These are phyloP conservation scores for Hydrotaea cyrtoneurina DNA, from an alignment of 2,888 invertebrate genomes.

Conservation along the genomic window DNA sequence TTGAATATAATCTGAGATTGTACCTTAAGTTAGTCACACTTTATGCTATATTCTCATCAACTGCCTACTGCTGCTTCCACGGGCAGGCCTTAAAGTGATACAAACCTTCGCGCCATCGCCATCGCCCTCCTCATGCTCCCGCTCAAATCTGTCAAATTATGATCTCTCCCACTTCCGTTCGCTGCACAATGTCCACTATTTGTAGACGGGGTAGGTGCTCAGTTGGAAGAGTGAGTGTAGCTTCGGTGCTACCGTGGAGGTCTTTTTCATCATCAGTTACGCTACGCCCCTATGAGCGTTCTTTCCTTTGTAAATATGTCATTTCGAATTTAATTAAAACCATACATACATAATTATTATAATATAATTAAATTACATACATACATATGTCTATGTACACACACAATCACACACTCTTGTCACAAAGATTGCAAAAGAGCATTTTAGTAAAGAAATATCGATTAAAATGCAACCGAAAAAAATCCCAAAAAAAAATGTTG, in stretches of 20 bases:
- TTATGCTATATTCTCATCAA: slow-evolving; percentile 42
- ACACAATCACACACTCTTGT: slow-evolving; percentile 38
- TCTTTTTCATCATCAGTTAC: slow-evolving; percentile 1
- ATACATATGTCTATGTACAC: slow-evolving; percentile 24
- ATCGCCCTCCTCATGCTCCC: not conserved
- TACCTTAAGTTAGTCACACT: slow-evolving; percentile 35
- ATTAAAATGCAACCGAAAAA: slow-evolving; percentile 53
- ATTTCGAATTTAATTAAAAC: slow-evolving; percentile 42
- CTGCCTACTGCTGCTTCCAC: not conserved
- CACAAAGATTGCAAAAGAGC: slow-evolving; percentile 52
- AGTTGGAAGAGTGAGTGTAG: no score
- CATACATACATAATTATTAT: slow-evolving; percentile 32
- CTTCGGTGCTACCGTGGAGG: no score
- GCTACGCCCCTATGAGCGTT: not conserved
- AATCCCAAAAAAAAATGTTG: not conserved
- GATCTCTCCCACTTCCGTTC: not conserved
- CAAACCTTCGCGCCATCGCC: not conserved
- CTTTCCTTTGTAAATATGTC: slow-evolving; percentile 52
- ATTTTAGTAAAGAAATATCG: slow-evolving; percentile 52
- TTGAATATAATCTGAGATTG: slow-evolving; percentile 40
- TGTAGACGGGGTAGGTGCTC: no score
- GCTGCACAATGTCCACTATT: no score
- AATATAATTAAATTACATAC: slow-evolving; percentile 25
- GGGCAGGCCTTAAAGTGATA: slow-evolving; percentile 9
- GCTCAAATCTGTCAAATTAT: not conserved